Conservation (phyloP, 2,797 vertebrate species). For the Otolemur crassicaudatus region DNA sequence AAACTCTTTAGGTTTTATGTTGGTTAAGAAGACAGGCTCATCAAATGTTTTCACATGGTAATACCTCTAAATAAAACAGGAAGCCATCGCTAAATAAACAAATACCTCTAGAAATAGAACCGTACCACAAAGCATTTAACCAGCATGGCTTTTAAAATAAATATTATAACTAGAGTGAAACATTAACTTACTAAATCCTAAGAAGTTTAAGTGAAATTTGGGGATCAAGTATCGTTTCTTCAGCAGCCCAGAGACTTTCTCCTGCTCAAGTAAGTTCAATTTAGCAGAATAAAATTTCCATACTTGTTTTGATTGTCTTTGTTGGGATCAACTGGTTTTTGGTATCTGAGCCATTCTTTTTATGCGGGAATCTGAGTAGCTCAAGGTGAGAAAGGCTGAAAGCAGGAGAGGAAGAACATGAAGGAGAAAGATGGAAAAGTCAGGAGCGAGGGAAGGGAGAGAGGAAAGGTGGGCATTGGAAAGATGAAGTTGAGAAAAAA, state of each 20-base stretch:
- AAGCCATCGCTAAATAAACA: background rate
- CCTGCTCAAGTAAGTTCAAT: background rate
- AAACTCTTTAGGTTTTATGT: background rate
- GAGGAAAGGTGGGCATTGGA: background rate
- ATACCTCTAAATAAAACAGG: background rate
- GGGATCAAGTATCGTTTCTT: background rate
- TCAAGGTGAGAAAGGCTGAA: background rate
- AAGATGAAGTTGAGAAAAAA: background rate
- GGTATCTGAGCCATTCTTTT: background rate
- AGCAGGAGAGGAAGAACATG: background rate
- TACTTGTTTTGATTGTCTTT: conserved; percentile 48
- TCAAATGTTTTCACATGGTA: background rate
- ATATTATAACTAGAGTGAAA: background rate
- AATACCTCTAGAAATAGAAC: conserved; percentile 11
- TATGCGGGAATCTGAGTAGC: background rate
- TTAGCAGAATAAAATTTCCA: conserved; percentile 42
- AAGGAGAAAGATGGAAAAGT: background rate
- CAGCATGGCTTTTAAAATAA: background rate
- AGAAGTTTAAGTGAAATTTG: conserved; percentile 47
- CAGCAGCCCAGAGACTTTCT: background rate
- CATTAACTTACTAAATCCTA: background rate
- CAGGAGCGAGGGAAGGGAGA: too few relatives aligned
- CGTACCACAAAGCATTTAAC: background rate
- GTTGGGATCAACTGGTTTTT: conserved; percentile 25
- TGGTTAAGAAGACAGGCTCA: background rate